Base-by-base conservation (phyloP, 2,113 vertebrate genomes). In the Turdus rufiventris region DNA sequence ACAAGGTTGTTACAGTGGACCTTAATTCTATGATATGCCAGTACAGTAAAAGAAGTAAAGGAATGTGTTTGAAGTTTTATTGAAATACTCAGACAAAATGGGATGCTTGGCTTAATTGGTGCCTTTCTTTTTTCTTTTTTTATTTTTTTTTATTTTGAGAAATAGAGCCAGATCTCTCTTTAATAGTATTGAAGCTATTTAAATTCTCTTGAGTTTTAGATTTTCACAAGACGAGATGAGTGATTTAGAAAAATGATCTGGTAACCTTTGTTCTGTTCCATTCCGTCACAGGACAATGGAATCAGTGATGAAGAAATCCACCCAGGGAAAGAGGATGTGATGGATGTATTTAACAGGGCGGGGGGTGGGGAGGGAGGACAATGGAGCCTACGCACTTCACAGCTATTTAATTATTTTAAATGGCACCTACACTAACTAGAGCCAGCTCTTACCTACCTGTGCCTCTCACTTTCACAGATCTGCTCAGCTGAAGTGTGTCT, bases 201-300 rank as follows among this genome's bases (percentile, higher is more conserved):
- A 28, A 80, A 56, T 19, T 63, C 26, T 65, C 63, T 62, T 12
- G 25, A 66, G 50, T 73, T 79, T 89, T 57, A 42, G 36, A 74
- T 42, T 84, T 92, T 95, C 89, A 18, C 51, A 51, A 73, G 51
- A 43, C 24, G 11, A 67, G 48, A 43, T 60, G 57, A 80, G 28
- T 76, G 85, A 66, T 82, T 89, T 63, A 63, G 80, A 66, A 81
- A 94, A 89, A 70, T 24, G 15, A 71, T 88, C n/a, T 38, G 29
- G 65, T 93, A 91, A 91, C 47, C 75, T 91, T 95, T 95, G 66
- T 91, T 89, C 70, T 3, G 4, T 65, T 88, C 47, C 14, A 3
- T 89, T 93, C 72, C 58, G 47, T 85, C 68, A 34, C 63, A 68
- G 79, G 88, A 95, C 79, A 92, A 91, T 96, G 60, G 82, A 74